These are phyloP conservation scores for Brachionus plicatilis DNA, from an alignment of 1,140 invertebrate genomes.

Conservation along the genomic window DNA sequence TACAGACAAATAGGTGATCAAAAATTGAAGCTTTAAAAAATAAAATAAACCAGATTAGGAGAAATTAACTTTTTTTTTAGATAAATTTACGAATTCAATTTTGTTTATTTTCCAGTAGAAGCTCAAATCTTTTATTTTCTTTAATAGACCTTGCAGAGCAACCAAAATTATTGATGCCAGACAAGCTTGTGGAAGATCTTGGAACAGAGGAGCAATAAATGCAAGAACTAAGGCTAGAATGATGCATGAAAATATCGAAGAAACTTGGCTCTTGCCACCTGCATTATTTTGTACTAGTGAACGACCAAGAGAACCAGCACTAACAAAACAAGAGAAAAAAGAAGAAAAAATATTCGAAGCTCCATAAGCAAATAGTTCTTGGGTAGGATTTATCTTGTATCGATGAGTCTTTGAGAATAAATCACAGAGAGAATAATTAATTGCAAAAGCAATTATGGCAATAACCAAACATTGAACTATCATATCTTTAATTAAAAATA, in stretches of 20 bases:
- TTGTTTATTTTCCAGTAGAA: slow-evolving; percentile 49
- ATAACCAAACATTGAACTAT: not conserved
- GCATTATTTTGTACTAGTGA: slow-evolving; percentile 56
- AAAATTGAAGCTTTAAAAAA: slow-evolving; percentile 42
- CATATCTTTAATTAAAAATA: slow-evolving; percentile 19
- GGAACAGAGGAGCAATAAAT: slow-evolving; percentile 56
- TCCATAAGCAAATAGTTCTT: slow-evolving; percentile 61
- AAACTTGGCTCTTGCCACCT: slow-evolving; percentile 56
- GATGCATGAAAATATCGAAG: slow-evolving; percentile 22
- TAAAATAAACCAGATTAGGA: not conserved
- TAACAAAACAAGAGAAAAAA: slow-evolving; percentile 59
- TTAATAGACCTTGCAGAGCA: slow-evolving; percentile 56
- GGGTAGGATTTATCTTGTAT: slow-evolving; percentile 11
- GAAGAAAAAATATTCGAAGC: slow-evolving; percentile 57
- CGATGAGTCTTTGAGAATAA: slow-evolving; percentile 8
- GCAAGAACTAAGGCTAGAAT: slow-evolving; percentile 59
- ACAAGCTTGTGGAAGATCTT: slow-evolving; percentile 47
- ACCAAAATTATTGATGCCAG: slow-evolving; percentile 59
- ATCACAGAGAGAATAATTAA: slow-evolving; percentile 22
- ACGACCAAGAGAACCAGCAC: slow-evolving; percentile 58
- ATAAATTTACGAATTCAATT: slow-evolving; percentile 53
- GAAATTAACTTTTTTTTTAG: not conserved
- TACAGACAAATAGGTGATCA: slow-evolving; percentile 40
- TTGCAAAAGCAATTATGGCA: slow-evolving; percentile 15
- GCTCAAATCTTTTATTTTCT: slow-evolving; percentile 53